phyloP scores from a whole-genome alignment of 2,888 invertebrate genomes.

The Aethes cnicana region DNA sequence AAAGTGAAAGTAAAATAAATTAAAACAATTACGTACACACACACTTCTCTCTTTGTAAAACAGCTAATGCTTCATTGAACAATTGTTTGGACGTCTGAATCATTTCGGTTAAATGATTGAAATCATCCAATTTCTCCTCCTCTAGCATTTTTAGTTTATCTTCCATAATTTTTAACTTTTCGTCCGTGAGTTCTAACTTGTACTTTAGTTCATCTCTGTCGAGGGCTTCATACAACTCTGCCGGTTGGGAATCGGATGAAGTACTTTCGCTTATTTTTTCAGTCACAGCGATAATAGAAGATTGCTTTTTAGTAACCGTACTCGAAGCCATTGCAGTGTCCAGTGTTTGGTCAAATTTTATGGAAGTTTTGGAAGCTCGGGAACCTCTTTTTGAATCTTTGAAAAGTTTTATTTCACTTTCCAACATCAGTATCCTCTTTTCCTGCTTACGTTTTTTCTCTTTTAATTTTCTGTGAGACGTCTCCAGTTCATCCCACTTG shows the following conservation, averaged over 20 bases:
- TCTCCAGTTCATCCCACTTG: slow-evolving; percentile 82
- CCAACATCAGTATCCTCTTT: slow-evolving; percentile 50
- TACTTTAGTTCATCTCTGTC: slow-evolving; percentile 70
- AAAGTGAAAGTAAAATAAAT: slow-evolving; percentile 26
- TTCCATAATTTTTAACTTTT: slow-evolving; percentile 85
- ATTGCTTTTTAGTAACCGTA: slow-evolving; percentile 49
- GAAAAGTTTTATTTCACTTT: slow-evolving; percentile 53
- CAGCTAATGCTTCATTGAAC: slow-evolving; percentile 78
- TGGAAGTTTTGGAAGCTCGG: slow-evolving; percentile 50
- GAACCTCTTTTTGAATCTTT: slow-evolving; percentile 59
- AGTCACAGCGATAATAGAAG: slow-evolving; percentile 48
- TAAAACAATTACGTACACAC: slow-evolving; percentile 53
- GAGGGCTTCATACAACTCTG: slow-evolving; percentile 51
- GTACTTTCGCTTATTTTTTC: slow-evolving; percentile 58
- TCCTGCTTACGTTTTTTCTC: slow-evolving; percentile 73
- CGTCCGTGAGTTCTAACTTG: slow-evolving; percentile 84
- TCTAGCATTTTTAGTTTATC: slow-evolving; percentile 84
- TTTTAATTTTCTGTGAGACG: slow-evolving; percentile 77
- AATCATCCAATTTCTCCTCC: slow-evolving; percentile 84
- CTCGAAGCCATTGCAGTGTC: no score
- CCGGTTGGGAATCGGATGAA: slow-evolving; percentile 50
- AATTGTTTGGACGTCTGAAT: slow-evolving; percentile 81
- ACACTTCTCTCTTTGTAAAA: slow-evolving; percentile 71
- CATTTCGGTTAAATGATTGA: slow-evolving; percentile 78
- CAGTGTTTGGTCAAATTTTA: slow-evolving; percentile 40